Base-by-base conservation (phyloP, 2,797 vertebrate species). In the Petrocephalus schoutedeni region DNA sequence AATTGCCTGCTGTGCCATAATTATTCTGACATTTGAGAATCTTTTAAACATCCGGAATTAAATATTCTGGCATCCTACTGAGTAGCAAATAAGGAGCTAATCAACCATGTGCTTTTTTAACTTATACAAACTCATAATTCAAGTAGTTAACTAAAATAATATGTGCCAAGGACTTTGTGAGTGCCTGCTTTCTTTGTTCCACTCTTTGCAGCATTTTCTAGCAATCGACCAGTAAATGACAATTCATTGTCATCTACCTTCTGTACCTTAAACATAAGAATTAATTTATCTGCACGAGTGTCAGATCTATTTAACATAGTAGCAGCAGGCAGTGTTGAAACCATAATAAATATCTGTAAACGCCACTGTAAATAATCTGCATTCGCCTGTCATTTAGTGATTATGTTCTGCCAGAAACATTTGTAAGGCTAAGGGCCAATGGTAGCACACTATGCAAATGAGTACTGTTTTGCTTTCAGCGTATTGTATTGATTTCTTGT, bases 1-100 rank as follows among this genome's bases (percentile, higher is more conserved):
- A 96, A 96, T 96, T 96, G 96, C 96, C 96, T 96, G 95, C 96
- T 97, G 96, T 96, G 96, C 96, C 95, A 96, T 96, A 97, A 97
- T 96, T 96, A 97, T 96, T 96, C 94, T 97, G 96, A 96, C 96
- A 97, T 97, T 97, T 97, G 95, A 95, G 95, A 94, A 95, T 96
- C 95, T 96, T 97, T 96, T 96, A 96, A 96, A 96, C 96, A 96
- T 96, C 96, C 95, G 95, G 96, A 96, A 97, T 97, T 96, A 96
- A 96, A 96, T 96, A 97, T 96, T 96, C 96, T 96, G 96, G 96
- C 96, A 96, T 96, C 96, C 96, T 95, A 94, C 95, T 95, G 96
- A 96, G 96, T 94, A 94, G 94, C 95, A 96, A 95, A 96, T 93
- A 95, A 95, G 95, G 96, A 95, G 94, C 41, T n/a, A 95, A 95